phyloP scores from a whole-genome alignment of 1,140 invertebrate genomes.

The Zophobas morio region DNA sequence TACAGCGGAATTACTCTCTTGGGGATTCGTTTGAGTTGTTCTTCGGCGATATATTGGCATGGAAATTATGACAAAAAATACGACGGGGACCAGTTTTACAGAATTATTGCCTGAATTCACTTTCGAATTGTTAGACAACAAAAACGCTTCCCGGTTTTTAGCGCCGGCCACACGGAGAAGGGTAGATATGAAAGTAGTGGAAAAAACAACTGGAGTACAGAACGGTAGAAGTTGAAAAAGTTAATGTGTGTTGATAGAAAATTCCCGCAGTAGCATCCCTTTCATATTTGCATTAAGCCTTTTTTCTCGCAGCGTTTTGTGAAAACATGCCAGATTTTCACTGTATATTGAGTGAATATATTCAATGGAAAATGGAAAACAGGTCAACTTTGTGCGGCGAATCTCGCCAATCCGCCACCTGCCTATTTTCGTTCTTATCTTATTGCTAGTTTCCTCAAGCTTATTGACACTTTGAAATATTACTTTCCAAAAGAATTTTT shows the following conservation, averaged over 20 bases:
- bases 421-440: constrained; percentile 5
- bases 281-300: no score
- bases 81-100: not conserved
- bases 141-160: no score
- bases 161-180: no score
- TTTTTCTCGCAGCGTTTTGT: no score
- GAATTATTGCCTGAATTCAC: constrained; percentile 11
- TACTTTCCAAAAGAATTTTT: not conserved
- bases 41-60: not conserved
- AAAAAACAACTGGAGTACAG: no score
- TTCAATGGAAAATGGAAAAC: constrained; percentile 1
- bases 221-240: no score
- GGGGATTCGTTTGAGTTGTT: not conserved
- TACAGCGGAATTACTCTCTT: constrained; percentile 5
- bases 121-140: not conserved
- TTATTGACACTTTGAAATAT: constrained; percentile 31
- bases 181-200: no score
- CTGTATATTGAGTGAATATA: constrained; percentile 1
- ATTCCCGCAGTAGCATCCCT: no score
- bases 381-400: constrained; percentile 20
- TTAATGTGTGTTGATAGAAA: no score
- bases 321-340: no score
- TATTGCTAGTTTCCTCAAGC: not conserved
- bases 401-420: constrained; percentile 1
- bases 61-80: constrained; percentile 6